Evolutionary conservation across 2,113 vertebrate species (phyloP).

Genomic region (Upupa epops): DNA sequence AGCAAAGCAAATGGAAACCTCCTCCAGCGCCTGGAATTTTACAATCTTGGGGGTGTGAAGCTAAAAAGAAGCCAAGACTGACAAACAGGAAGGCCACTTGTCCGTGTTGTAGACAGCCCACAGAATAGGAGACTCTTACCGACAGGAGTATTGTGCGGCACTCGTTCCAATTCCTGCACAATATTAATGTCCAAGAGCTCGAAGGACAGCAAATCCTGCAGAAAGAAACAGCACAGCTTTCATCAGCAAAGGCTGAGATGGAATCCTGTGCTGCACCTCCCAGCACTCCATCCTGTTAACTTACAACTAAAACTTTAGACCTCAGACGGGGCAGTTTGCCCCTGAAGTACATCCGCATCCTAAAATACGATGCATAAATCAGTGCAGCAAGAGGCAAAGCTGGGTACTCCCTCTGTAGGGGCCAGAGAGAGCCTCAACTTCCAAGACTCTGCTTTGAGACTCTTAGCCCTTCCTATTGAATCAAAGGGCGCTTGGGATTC

Average conservation of each 20-base stretch:
- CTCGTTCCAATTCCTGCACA: constrained; percentile 93
- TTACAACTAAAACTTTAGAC: neutral
- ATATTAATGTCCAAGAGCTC: constrained; percentile 97
- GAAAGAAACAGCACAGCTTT: neutral
- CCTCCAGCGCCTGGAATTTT: neutral
- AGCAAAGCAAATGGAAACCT: neutral
- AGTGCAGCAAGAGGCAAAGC: neutral
- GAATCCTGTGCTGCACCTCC: neutral
- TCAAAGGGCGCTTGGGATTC: no score
- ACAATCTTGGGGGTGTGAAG: neutral
- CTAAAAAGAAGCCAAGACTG: neutral
- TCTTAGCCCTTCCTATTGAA: neutral
- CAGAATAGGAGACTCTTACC: constrained; percentile 73
- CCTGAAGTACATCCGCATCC: accelerated
- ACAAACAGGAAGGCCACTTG: neutral
- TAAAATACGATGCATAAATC: neutral
- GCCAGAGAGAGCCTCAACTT: neutral
- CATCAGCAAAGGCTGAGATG: neutral
- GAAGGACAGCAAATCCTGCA: constrained; percentile 94
- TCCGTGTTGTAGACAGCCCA: neutral
- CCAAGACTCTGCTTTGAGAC: neutral
- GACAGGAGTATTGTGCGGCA: constrained; percentile 92
- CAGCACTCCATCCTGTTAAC: neutral
- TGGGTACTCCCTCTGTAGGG: neutral
- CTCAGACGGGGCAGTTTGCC: neutral